Percentiles rank a stretch among this genome's conserved stretches.
phyloP scores from a whole-genome alignment of 2,113 vertebrate genomes.

The Egretta garzetta region DNA sequence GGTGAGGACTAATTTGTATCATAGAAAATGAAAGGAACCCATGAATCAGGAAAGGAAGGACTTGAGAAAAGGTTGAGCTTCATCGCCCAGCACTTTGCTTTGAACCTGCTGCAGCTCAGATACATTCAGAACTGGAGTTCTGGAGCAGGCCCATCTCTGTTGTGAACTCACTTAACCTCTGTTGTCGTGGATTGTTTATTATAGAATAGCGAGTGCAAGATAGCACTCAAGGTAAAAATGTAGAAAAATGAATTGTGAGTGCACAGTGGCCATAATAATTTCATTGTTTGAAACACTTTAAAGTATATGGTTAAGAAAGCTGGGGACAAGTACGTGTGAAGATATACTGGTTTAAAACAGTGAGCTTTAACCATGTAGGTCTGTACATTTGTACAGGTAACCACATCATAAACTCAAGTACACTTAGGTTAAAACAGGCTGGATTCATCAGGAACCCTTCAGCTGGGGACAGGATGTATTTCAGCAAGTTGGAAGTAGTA shows the following conservation, averaged over 20 bases:
- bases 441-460: neutral
- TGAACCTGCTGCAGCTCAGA: neutral
- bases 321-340: neutral
- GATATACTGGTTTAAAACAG: neutral
- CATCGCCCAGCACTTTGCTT: neutral
- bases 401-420: neutral
- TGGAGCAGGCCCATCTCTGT: neutral
- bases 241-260: neutral
- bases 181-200: neutral
- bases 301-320: neutral
- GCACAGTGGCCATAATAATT: neutral
- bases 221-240: neutral
- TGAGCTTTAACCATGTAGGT: neutral
- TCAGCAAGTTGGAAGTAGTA: neutral
- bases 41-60: neutral
- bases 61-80: neutral
- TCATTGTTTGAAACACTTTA: neutral
- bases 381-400: neutral
- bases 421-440: neutral
- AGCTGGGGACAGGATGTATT: neutral
- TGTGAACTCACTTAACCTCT: neutral
- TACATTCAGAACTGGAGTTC: neutral
- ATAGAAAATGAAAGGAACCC: neutral
- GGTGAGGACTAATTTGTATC: neutral
- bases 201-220: neutral